Conservation (phyloP, 1,140 invertebrate species). For the Leptinotarsa lineolata region DNA sequence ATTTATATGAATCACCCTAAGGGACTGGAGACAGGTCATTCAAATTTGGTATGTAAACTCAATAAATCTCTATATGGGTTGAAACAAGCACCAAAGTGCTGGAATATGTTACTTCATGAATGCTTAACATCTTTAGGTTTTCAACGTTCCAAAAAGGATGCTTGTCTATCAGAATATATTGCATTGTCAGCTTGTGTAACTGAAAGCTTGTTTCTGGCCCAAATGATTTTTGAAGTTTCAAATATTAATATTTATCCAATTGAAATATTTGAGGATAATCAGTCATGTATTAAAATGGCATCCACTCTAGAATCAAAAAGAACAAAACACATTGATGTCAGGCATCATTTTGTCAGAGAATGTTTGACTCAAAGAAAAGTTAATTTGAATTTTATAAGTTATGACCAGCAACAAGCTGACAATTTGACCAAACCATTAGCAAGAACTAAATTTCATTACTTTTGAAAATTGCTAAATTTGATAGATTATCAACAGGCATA, state of each 20-base stretch:
- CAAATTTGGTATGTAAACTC: slow-evolving; percentile 25
- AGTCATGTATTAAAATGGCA: slow-evolving; percentile 33
- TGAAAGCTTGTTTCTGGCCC: slow-evolving; percentile 34
- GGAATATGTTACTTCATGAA: slow-evolving; percentile 36
- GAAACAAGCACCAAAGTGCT: background rate
- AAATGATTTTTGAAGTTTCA: slow-evolving; percentile 24
- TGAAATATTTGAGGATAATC: slow-evolving; percentile 31
- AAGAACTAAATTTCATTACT: too few relatives aligned
- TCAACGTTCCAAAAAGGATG: slow-evolving; percentile 35
- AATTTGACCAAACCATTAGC: slow-evolving; percentile 38
- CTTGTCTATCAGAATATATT: slow-evolving; percentile 44
- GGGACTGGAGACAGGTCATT: slow-evolving; percentile 12
- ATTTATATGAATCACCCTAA: slow-evolving; percentile 31
- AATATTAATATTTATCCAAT: slow-evolving; percentile 18
- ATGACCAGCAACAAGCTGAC: slow-evolving; percentile 41
- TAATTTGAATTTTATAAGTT: slow-evolving; percentile 29
- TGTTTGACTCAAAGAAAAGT: slow-evolving; percentile 31
- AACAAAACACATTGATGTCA: slow-evolving; percentile 51
- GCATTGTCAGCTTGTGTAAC: slow-evolving; percentile 28
- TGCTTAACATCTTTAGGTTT: slow-evolving; percentile 39
- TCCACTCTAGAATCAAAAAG: slow-evolving; percentile 31
- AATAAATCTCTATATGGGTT: slow-evolving; percentile 32
- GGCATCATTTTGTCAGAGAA: slow-evolving; percentile 46
- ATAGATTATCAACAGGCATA: too few relatives aligned
- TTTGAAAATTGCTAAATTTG: too few relatives aligned